These are phyloP conservation scores for Halesus radiatus DNA, from an alignment of 1,140 invertebrate species.

Conservation along the genomic window DNA sequence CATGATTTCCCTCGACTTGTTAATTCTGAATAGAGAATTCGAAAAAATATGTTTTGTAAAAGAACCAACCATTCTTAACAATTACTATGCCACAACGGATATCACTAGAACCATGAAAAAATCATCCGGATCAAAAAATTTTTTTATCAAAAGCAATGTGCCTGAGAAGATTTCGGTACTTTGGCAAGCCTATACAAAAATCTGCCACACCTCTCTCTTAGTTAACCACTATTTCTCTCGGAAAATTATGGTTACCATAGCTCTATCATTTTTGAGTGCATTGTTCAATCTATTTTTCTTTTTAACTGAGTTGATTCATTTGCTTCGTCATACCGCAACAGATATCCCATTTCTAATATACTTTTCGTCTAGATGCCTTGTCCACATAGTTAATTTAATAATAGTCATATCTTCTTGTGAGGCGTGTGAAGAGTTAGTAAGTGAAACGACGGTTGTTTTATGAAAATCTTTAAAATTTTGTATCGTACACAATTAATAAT, in stretches of 20 bases:
- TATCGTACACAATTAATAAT: too few species aligned
- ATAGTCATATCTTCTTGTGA: conserved; percentile 6
- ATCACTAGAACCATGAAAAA: too few species aligned
- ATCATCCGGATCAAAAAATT: too few species aligned
- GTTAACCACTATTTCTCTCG: not conserved
- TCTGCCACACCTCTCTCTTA: not conserved
- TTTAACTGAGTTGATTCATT: not conserved
- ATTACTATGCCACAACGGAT: not conserved
- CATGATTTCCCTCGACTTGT: not conserved
- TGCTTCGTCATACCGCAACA: not conserved
- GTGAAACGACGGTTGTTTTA: not conserved
- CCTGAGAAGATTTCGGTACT: not conserved
- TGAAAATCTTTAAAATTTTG: not conserved
- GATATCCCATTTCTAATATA: not conserved
- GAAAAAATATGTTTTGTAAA: not conserved
- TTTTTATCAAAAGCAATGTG: not conserved
- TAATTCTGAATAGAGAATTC: conserved; percentile 10
- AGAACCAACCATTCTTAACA: not conserved
- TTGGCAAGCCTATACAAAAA: conserved; percentile 9
- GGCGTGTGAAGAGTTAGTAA: conserved; percentile 9
- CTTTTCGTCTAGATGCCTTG: not conserved
- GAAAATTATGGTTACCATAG: not conserved
- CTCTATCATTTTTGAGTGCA: not conserved
- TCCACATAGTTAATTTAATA: not conserved
- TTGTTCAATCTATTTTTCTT: conserved; percentile 1